Base-by-base conservation (phyloP, 2,888 invertebrate species). In the Dendrolimus houi region DNA sequence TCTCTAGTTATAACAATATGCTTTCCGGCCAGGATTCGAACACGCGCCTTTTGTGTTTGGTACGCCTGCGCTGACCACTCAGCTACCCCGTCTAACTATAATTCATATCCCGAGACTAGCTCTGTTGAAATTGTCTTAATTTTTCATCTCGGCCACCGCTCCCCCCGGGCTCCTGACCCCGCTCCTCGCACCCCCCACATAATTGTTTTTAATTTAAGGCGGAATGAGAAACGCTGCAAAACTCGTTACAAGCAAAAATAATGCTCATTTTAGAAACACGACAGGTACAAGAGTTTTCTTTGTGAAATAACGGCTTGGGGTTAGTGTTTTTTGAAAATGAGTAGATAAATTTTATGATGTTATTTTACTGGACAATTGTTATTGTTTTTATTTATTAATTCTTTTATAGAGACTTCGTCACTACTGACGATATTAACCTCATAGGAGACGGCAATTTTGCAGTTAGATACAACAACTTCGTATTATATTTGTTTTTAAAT, bases 131-230 rank as follows among this genome's bases (percentile, higher is more conserved):
- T 88, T 87, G 88, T 88, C 82, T 87, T 89, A 89, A 89, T 88
- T 89, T 89, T 89, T 89, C 89, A 89, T 88, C 77, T 86, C 84
- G 74, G 62, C 70, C 66, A 63, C 73, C 74, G 72, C 66, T 74
- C 70, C 67, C 66, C 55, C 83, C 66, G 60, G 64, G 60, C 72
- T 68, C 57, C 69, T 68, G 63, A 65, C 65, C 61, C 64, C 52
- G 56, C 58, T 65, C 63, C 57, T 58, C 56, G 58, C 62, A 67
- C 72, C 71, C 71, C 75, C 67, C 73, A 77, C 81, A 82, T 88
- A 88, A 88, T 89, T 89, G 88, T 88, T 88, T 87, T 88, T 89
- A 88, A 88, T 87, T 89, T 87, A 81, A 80, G 77, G 75, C 73
- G 81, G 74, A 81, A 78, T 78, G 80, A 77, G 77, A 77, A 47